Conservation (phyloP, 2,797 vertebrate species). For the Petrocephalus sullivani region DNA sequence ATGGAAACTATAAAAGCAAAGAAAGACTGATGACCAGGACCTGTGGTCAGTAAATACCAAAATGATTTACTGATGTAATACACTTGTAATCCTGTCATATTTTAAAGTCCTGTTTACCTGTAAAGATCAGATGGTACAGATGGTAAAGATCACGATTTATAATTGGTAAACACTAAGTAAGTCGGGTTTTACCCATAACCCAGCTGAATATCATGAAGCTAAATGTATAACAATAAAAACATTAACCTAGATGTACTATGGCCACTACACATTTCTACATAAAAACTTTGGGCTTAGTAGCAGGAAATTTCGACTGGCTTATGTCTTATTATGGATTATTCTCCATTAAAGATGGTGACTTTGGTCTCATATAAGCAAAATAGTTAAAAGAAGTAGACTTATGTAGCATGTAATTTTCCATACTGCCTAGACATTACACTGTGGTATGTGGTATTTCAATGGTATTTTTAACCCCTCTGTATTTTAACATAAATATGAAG, state of each 20-base stretch:
- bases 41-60: neutral
- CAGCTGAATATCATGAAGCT: neutral
- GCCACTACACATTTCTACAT: neutral
- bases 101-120: neutral
- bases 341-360: neutral
- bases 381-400: neutral
- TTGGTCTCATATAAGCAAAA: neutral
- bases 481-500: neutral
- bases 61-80: neutral
- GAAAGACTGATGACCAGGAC: neutral
- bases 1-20: neutral
- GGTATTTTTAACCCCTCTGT: neutral
- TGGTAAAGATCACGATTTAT: neutral
- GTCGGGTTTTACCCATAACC: neutral
- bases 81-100: neutral
- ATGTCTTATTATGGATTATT: neutral
- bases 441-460: neutral
- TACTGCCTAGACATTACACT: neutral
- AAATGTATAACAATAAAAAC: neutral
- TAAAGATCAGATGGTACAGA: neutral
- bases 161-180: neutral
- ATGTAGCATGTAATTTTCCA: neutral
- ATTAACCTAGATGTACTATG: neutral
- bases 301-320: neutral
- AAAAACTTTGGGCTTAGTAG: neutral